These are phyloP conservation scores for Slavum lentiscoides DNA, from an alignment of 2,888 invertebrate species.

Conservation along the genomic window DNA sequence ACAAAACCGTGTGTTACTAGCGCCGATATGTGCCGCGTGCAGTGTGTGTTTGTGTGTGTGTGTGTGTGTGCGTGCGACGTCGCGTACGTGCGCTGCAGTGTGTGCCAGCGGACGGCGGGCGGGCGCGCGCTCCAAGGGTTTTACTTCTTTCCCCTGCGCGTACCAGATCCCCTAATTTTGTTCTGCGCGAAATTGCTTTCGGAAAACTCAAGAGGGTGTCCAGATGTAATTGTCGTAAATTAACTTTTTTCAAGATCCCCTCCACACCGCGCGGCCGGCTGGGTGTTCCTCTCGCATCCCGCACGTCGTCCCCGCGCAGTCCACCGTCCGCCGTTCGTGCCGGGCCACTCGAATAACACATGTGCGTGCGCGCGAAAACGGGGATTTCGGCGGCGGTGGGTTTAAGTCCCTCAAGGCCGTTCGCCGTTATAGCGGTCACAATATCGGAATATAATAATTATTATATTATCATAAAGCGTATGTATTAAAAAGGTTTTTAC, in stretches of 20 bases:
- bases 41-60: background rate
- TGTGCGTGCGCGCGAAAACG: constrained; percentile 7
- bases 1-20: constrained; percentile 46
- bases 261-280: background rate
- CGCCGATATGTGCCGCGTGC: background rate
- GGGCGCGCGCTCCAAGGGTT: background rate
- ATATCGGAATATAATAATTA: too few species aligned
- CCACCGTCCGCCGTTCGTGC: background rate
- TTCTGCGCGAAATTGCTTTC: constrained; percentile 52
- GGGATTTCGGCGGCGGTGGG: constrained; percentile 4
- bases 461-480: background rate
- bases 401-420: too few species aligned
- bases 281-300: background rate
- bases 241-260: constrained; percentile 51
- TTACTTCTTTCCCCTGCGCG: background rate
- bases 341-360: constrained; percentile 40
- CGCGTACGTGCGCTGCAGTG: background rate
- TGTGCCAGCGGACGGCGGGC: background rate
- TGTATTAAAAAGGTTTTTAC: too few species aligned
- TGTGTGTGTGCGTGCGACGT: background rate
- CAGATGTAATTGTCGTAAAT: constrained; percentile 52
- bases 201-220: constrained; percentile 52
- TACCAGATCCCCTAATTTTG: constrained; percentile 34
- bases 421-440: too few species aligned
- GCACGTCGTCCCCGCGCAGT: background rate